A percentile compares a stretch with the other conserved stretches of the same genome.
phyloP scores from a whole-genome alignment of 1,140 invertebrate genomes.

The Chrysoperla carnea region DNA sequence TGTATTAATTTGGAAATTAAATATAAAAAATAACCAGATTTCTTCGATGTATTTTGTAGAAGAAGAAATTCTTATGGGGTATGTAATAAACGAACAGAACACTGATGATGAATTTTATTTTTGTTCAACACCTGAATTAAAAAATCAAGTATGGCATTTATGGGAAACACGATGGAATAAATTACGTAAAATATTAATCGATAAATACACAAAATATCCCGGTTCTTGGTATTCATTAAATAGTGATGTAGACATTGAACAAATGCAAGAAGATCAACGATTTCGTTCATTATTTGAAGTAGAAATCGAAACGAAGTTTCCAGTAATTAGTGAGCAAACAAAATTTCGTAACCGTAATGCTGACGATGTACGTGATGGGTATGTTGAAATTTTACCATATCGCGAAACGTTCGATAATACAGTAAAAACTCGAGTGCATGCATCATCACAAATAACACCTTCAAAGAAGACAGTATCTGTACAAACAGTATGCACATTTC shows the following conservation, averaged over 20 bases:
- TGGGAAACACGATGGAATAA: too few species aligned
- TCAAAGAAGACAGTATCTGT: slow-evolving; percentile 24
- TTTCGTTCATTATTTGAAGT: slow-evolving; percentile 36
- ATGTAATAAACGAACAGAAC: too few species aligned
- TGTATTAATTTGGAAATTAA: too few species aligned
- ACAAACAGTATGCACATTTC: slow-evolving; percentile 44
- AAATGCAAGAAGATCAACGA: slow-evolving; percentile 26
- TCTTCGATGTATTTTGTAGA: too few species aligned
- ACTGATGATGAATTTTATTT: too few species aligned
- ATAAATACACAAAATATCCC: slow-evolving; percentile 23
- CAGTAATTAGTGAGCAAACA: slow-evolving; percentile 26
- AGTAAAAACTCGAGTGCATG: slow-evolving; percentile 30
- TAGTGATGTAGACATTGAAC: slow-evolving; percentile 41
- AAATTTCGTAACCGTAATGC: slow-evolving; percentile 28
- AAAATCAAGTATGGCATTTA: too few species aligned
- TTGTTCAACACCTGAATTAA: too few species aligned
- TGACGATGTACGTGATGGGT: slow-evolving; percentile 40
- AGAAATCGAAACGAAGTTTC: slow-evolving; percentile 41
- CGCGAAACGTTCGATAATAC: slow-evolving; percentile 34
- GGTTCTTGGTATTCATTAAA: slow-evolving; percentile 39
- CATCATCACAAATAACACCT: slow-evolving; percentile 28
- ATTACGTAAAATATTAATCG: too few species aligned
- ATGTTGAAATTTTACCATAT: slow-evolving; percentile 37
- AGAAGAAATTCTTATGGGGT: too few species aligned
- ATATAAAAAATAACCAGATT: too few species aligned